phyloP scores from a whole-genome alignment of 2,888 invertebrate species.

The Eristalinus sepulchralis region DNA sequence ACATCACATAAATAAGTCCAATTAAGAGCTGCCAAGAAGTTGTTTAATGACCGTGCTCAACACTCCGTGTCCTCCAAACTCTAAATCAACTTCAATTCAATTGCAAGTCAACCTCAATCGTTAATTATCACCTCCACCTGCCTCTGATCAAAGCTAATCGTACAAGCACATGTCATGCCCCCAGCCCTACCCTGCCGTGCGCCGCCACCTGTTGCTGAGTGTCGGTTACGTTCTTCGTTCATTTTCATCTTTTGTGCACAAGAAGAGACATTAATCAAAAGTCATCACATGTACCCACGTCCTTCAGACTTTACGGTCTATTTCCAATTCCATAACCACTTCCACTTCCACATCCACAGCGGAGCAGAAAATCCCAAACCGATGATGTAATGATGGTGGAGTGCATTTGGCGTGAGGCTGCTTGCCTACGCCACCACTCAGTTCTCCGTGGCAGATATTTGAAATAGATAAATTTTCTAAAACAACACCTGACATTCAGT shows the following conservation, averaged over 20 bases:
- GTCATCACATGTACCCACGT: neutral
- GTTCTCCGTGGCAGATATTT: conserved; percentile 53
- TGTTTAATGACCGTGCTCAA: neutral
- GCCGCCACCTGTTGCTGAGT: neutral
- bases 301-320: neutral
- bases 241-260: neutral
- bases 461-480: conserved; percentile 60
- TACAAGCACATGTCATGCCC: neutral
- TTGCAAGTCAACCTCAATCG: neutral
- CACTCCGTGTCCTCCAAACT: neutral
- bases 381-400: conserved; percentile 60
- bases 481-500: conserved; percentile 66
- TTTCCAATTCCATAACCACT: neutral
- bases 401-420: conserved; percentile 37
- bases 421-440: conserved; percentile 60
- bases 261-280: neutral
- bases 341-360: neutral
- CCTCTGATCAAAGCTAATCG: neutral
- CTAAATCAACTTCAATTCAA: neutral
- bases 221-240: conserved; percentile 4
- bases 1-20: neutral
- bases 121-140: neutral
- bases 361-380: conserved; percentile 12
- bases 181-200: neutral
- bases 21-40: neutral